Evolutionary conservation across 2,797 vertebrate species (phyloP), one percentile per base, ranked within the genome.

Genomic region (Falco naumanni): DNA sequence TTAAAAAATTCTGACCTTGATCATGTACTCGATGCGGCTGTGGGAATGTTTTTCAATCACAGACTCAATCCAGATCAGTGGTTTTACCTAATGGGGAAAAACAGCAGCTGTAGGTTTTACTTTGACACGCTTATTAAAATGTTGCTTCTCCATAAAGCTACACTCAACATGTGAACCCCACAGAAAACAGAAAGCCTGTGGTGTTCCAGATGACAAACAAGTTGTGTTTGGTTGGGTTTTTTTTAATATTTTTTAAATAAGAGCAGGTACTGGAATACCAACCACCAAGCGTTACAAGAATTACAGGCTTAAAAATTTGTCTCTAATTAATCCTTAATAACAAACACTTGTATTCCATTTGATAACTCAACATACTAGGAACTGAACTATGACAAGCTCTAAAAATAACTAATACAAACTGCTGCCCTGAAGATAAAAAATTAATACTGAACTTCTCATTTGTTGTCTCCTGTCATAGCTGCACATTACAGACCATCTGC

Each of bases 11-110:
- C 97, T 25, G 39, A 99, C 99, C 99, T 99, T 99, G 93, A 99
- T 99, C 99, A 99, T 99, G 98, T 99, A 99, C 97, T 99, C 99
- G 2, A 99, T 99, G 78, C 99, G 99, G 97, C 99, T 99, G 98
- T 99, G 99, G 43, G 99, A 99, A 96, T 99, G 99, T 94, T 99
- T 99, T 96, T 99, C 99, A n/a, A 99, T 99, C 79, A 99, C 99
- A 5, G 99, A 99, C 95, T 99, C 99, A 12, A 99, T 99, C 99
- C 99, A 99, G 97, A 99, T 99, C 96, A 99, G 94, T 3, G 99
- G 99, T 96, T 99, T 99, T 64, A 99, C 99, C 99, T 99, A 91
- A 24, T 2, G 82, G 70, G 78, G 47, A 63, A 20, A 75, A 51
- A 43, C 31, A 24, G 89, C 18, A 84, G 71, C 63, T 93, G 59